phyloP scores from a whole-genome alignment of 1,140 invertebrate species.

The Macrocentrus cingulum region DNA sequence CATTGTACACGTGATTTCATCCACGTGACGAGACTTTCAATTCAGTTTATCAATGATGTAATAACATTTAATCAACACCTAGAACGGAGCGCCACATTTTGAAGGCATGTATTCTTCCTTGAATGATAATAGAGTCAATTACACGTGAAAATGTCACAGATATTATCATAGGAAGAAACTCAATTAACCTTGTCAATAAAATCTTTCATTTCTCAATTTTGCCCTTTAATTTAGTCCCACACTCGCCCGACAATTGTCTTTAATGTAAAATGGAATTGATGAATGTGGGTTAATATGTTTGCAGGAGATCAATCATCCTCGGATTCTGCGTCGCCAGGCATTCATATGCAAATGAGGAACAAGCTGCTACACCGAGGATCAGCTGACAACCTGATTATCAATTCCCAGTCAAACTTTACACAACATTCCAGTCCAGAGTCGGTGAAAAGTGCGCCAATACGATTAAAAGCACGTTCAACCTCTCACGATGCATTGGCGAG shows the following conservation, averaged over 20 bases:
- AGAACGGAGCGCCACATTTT: conserved; percentile 22
- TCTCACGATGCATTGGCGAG: conserved; percentile 50
- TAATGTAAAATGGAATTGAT: conserved; percentile 7
- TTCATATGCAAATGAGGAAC: conserved; percentile 37
- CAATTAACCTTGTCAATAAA: too few species aligned
- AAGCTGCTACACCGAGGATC: conserved; percentile 48
- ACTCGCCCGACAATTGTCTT: too few species aligned
- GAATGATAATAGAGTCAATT: too few species aligned
- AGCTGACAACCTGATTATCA: conserved; percentile 46
- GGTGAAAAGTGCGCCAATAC: conserved; percentile 51
- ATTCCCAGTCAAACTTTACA: conserved; percentile 47
- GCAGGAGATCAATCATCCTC: conserved; percentile 49
- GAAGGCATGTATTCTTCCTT: too few species aligned
- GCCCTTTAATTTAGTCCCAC: too few species aligned
- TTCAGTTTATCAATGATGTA: neutral
- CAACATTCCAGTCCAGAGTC: conserved; percentile 54
- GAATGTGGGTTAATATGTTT: conserved; percentile 19
- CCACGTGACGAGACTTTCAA: too few species aligned
- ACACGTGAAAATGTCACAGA: too few species aligned
- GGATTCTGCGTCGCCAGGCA: conserved; percentile 45
- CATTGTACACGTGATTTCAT: too few species aligned
- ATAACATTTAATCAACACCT: neutral
- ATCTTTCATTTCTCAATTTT: too few species aligned
- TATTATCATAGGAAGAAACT: too few species aligned
- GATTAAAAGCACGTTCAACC: conserved; percentile 46